Evolutionary conservation across 2,113 vertebrate species (phyloP).

Genomic region (human (Homo sapiens)): GRCh38 chr11:44710501-44711000

Average conservation of each 20-base stretch:
- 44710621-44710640: too few species aligned
- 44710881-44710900: background rate
- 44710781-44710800: background rate
- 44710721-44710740: background rate
- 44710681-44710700: background rate
- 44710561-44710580: background rate
- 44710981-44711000: background rate
- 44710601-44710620: background rate
- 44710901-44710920: background rate
- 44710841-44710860: background rate
- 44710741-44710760: background rate
- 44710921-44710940: background rate
- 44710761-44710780: background rate
- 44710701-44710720: background rate
- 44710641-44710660: background rate
- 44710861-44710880: background rate
- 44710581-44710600: background rate
- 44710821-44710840: background rate
- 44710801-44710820: background rate
- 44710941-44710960: background rate
- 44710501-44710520: background rate
- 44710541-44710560: rapidly evolving
- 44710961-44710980: background rate
- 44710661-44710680: rapidly evolving
- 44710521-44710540: background rate